phyloP scores from a whole-genome alignment of 2,888 invertebrate genomes.

The Scaptomyza cyrtandrae region DNA sequence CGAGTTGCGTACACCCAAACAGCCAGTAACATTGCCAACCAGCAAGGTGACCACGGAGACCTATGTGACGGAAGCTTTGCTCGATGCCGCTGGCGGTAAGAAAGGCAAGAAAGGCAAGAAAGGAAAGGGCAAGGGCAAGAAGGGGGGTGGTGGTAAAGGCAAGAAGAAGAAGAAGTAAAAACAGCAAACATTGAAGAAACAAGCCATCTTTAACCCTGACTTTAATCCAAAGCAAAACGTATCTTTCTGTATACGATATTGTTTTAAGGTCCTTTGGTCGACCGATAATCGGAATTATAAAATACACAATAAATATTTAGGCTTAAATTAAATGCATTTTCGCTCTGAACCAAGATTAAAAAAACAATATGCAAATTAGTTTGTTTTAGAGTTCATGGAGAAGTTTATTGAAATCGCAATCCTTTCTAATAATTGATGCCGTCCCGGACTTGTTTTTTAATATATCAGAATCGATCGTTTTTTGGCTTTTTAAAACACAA shows the following conservation, averaged over 20 bases:
- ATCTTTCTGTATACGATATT: constrained; percentile 27
- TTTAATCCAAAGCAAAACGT: not conserved
- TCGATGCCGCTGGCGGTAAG: constrained; percentile 60
- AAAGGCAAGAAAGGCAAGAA: constrained; percentile 43
- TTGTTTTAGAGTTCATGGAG: not conserved
- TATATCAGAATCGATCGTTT: not conserved
- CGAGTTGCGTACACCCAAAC: constrained; percentile 90
- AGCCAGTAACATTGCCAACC: constrained; percentile 86
- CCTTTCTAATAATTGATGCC: constrained; percentile 2
- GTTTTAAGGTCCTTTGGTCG: constrained; percentile 14
- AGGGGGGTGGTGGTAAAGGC: not conserved
- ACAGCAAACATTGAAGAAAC: not conserved
- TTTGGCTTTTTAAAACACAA: constrained; percentile 67
- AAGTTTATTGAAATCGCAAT: constrained; percentile 31
- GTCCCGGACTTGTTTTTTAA: no score
- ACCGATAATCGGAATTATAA: constrained; percentile 2
- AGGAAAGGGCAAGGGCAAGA: not conserved
- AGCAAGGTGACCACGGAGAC: constrained; percentile 88
- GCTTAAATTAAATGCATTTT: no score
- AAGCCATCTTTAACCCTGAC: not conserved
- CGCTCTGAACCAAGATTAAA: no score
- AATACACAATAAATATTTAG: constrained; percentile 4
- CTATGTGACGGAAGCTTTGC: constrained; percentile 87
- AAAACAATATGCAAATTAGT: no score
- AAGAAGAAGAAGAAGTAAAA: constrained; percentile 1